Percentiles rank a stretch among this genome's conserved stretches.
These are phyloP conservation scores for Drosophila triauraria DNA, from an alignment of 1,140 invertebrate genomes.

Conservation along the genomic window DNA sequence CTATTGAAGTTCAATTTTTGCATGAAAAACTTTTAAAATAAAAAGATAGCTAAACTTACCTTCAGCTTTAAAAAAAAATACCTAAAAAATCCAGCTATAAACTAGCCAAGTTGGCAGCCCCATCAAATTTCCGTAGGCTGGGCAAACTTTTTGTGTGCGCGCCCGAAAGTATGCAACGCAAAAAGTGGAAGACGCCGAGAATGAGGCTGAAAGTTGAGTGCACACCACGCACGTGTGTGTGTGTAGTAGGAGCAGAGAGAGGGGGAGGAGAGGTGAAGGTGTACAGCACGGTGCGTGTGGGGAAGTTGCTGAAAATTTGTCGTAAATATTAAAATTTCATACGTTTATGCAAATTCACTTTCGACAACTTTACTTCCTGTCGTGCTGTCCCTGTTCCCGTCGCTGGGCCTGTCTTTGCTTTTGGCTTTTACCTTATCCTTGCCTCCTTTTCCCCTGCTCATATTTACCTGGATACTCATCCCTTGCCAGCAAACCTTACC, in stretches of 20 bases:
- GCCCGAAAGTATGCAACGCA: conserved; percentile 37
- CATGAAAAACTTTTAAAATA: neutral
- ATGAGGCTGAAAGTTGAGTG: conserved; percentile 17
- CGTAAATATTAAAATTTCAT: conserved; percentile 83
- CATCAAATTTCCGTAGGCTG: conserved; percentile 5
- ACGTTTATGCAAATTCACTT: conserved; percentile 82
- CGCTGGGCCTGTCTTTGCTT: neutral
- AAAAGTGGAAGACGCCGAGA: conserved; percentile 13
- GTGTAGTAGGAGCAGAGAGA: neutral
- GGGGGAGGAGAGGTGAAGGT: neutral
- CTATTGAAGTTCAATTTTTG: no score
- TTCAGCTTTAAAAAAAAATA: neutral
- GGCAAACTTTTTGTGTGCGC: conserved; percentile 36
- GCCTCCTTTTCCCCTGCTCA: neutral
- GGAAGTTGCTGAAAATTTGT: conserved; percentile 69
- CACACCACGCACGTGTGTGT: neutral
- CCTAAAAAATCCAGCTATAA: neutral
- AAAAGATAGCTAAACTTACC: neutral
- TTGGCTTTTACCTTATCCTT: conserved; percentile 24
- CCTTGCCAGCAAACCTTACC: no score
- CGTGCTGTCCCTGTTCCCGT: conserved; percentile 12
- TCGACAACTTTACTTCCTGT: conserved; percentile 75
- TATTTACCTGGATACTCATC: conserved; percentile 2
- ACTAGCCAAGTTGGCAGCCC: neutral
- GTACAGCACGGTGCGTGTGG: neutral